These are phyloP conservation scores for Hydriomena furcata DNA, from an alignment of 2,888 invertebrate genomes.

Conservation along the genomic window DNA sequence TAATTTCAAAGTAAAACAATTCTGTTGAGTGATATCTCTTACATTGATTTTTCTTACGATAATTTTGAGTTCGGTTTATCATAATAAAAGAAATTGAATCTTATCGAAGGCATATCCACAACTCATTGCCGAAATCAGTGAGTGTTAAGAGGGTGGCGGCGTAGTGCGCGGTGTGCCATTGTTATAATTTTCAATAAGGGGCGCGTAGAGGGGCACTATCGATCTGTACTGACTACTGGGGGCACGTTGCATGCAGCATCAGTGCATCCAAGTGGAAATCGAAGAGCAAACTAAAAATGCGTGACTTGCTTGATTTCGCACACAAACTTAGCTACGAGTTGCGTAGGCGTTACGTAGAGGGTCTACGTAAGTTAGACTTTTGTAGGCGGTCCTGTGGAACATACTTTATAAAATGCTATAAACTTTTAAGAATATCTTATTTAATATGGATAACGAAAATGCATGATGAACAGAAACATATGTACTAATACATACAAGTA, in stretches of 20 bases:
- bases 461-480: too few species aligned
- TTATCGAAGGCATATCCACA: conserved; percentile 60
- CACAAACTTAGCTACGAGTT: conserved; percentile 1
- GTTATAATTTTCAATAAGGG: conserved; percentile 84
- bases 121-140: conserved; percentile 76
- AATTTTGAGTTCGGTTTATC: too few species aligned
- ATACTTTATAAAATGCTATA: neutral
- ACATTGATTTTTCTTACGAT: too few species aligned
- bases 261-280: conserved; percentile 78
- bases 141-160: conserved; percentile 77
- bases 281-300: conserved; percentile 46
- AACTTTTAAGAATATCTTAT: too few species aligned
- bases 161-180: conserved; percentile 77
- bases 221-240: conserved; percentile 55
- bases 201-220: conserved; percentile 81
- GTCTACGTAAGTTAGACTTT: neutral
- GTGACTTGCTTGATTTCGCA: conserved; percentile 12
- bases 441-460: too few species aligned
- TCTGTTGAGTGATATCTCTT: too few species aligned
- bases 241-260: conserved; percentile 60
- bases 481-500: too few species aligned
- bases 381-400: conserved; percentile 6
- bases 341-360: conserved; percentile 17
- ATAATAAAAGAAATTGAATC: conserved; percentile 30
- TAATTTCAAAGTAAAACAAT: too few species aligned